A percentile compares a stretch with the other conserved stretches of the same genome.
phyloP scores from a whole-genome alignment of 1,140 invertebrate genomes.

The Drosophila dunni region DNA sequence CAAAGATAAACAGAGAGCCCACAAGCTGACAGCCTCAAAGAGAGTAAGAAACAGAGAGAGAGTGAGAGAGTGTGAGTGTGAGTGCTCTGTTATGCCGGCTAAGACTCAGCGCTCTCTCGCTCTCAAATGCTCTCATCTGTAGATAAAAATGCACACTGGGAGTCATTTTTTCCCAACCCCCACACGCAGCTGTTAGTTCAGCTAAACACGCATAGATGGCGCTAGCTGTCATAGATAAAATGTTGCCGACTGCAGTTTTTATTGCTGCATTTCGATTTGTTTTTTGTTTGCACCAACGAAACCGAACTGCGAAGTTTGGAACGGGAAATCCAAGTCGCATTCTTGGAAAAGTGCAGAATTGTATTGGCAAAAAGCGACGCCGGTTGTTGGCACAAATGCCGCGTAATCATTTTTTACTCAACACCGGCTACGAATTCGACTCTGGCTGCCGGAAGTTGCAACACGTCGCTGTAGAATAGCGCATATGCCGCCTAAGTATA shows the following conservation, averaged over 20 bases:
- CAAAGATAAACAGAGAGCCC: constrained; percentile 76
- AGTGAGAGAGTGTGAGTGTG: constrained; percentile 1
- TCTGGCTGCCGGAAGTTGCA: constrained; percentile 68
- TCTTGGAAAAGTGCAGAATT: constrained; percentile 64
- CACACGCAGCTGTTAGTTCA: constrained; percentile 41
- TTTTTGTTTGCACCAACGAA: constrained; percentile 52
- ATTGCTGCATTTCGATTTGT: constrained; percentile 3
- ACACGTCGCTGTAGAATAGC: constrained; percentile 62
- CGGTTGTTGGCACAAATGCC: constrained; percentile 73
- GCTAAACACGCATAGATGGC: constrained; percentile 60
- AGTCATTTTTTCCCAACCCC: constrained; percentile 31
- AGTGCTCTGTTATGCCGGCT: constrained; percentile 35
- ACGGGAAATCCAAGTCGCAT: constrained; percentile 56
- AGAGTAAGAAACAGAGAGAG: not conserved
- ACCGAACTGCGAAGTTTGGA: not conserved
- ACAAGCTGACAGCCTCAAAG: constrained; percentile 4
- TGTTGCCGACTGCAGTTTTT: constrained; percentile 46
- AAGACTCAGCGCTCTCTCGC: constrained; percentile 1
- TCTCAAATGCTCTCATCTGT: constrained; percentile 24
- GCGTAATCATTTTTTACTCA: constrained; percentile 74
- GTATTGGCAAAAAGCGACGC: constrained; percentile 67
- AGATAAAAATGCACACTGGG: constrained; percentile 47
- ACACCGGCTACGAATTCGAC: not conserved
- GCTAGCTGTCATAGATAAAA: constrained; percentile 39
- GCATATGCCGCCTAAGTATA: constrained; percentile 65